Conservation (phyloP, 2,797 vertebrate genomes). For the Tragelaphus oryx region DNA sequence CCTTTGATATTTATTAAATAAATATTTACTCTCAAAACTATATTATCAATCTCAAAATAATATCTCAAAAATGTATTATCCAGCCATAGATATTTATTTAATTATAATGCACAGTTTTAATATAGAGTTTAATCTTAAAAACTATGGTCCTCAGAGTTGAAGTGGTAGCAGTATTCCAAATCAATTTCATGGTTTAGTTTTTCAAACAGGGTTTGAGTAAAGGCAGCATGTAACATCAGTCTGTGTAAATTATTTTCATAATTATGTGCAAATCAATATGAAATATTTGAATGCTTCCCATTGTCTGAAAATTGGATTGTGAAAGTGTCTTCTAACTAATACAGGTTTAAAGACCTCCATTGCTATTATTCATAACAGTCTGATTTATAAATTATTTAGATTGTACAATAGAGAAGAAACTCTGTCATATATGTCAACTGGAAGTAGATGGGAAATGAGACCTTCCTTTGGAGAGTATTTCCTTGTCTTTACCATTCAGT, state of each 20-base stretch:
- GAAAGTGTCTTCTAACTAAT: constrained; percentile 7
- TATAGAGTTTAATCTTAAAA: constrained; percentile 8
- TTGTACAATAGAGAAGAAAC: background rate
- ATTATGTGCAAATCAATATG: background rate
- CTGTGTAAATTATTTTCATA: background rate
- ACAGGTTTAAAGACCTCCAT: background rate
- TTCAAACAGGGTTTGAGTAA: constrained; percentile 1
- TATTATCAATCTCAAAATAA: background rate
- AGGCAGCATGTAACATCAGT: background rate
- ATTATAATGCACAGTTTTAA: constrained; percentile 27
- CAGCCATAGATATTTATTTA: background rate
- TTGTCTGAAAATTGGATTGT: background rate
- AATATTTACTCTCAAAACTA: background rate
- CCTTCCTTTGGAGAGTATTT: background rate
- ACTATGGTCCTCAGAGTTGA: background rate
- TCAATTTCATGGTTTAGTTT: constrained; percentile 15
- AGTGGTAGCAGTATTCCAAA: background rate
- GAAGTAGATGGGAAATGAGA: background rate
- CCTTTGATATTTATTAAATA: constrained; percentile 7
- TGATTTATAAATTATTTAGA: background rate
- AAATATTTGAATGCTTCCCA: background rate
- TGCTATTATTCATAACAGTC: background rate
- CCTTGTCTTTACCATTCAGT: background rate
- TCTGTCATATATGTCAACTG: background rate
- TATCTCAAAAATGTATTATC: background rate